These are phyloP conservation scores for Gastrophryne carolinensis DNA, from an alignment of 2,797 vertebrate species.

Conservation along the genomic window DNA sequence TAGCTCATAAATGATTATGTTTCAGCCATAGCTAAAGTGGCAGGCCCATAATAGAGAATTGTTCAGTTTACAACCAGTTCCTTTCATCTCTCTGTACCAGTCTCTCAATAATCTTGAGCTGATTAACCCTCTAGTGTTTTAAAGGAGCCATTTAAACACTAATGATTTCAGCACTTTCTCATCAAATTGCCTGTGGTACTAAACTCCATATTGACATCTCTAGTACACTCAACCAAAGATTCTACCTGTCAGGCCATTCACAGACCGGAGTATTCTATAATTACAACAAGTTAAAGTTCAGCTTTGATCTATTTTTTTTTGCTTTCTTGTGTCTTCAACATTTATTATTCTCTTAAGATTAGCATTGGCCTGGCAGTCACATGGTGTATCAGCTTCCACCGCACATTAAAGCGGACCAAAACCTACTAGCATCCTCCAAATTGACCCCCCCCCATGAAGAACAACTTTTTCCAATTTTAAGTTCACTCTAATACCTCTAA, in stretches of 20 bases:
- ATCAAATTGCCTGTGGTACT: constrained; percentile 22
- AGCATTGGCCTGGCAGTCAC: no score
- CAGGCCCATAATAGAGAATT: neutral
- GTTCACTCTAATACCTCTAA: no score
- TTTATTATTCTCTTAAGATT: no score
- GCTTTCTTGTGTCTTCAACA: no score
- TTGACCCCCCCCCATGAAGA: no score
- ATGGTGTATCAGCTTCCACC: no score
- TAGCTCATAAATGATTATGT: neutral
- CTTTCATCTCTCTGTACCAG: constrained; percentile 18
- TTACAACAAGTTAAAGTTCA: no score
- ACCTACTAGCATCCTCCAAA: no score
- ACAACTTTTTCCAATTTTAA: no score
- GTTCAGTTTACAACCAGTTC: constrained; percentile 23
- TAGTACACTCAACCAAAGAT: constrained; percentile 21
- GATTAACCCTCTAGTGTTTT: constrained; percentile 44
- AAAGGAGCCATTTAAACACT: constrained; percentile 46
- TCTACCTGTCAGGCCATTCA: constrained; percentile 30
- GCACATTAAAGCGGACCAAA: no score
- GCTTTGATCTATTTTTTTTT: no score
- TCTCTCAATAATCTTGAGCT: constrained; percentile 37
- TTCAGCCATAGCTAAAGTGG: neutral
- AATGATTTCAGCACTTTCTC: constrained; percentile 38
- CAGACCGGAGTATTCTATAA: constrained; percentile 15
- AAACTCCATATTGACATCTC: constrained; percentile 30